These are phyloP conservation scores for Chiloscyllium punctatum DNA, from an alignment of 2,797 vertebrate genomes.

Conservation along the genomic window DNA sequence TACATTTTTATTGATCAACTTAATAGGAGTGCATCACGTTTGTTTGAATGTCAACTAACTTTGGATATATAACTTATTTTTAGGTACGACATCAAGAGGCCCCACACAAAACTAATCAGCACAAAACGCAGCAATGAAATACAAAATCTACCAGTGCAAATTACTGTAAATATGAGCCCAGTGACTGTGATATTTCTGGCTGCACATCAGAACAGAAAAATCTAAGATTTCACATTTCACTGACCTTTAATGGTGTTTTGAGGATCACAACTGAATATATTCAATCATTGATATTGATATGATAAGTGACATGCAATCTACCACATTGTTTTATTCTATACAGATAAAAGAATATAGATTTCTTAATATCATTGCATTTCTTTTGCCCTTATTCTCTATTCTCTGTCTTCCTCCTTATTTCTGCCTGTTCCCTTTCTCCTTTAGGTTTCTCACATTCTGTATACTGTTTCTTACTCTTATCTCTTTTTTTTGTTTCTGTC, in stretches of 20 bases:
- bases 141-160: not conserved
- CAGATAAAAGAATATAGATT: constrained; percentile 26
- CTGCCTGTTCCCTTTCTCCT: not conserved
- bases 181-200: not conserved
- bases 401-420: not conserved
- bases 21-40: not conserved
- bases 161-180: not conserved
- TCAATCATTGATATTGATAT: constrained; percentile 31
- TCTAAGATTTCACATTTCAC: constrained; percentile 1
- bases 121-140: not conserved
- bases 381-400: constrained; percentile 14
- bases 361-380: not conserved
- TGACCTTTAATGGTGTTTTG: constrained; percentile 33
- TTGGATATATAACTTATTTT: not conserved
- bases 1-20: not conserved
- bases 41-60: not conserved
- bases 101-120: not conserved
- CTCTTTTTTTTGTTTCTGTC: constrained; percentile 19
- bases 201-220: not conserved
- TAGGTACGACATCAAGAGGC: not conserved
- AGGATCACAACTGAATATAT: not conserved
- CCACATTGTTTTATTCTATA: not conserved
- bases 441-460: constrained; percentile 24
- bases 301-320: not conserved
- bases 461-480: constrained; percentile 34